Base-by-base conservation (phyloP, 2,888 invertebrate species). In the Dromius quadrimaculatus region DNA sequence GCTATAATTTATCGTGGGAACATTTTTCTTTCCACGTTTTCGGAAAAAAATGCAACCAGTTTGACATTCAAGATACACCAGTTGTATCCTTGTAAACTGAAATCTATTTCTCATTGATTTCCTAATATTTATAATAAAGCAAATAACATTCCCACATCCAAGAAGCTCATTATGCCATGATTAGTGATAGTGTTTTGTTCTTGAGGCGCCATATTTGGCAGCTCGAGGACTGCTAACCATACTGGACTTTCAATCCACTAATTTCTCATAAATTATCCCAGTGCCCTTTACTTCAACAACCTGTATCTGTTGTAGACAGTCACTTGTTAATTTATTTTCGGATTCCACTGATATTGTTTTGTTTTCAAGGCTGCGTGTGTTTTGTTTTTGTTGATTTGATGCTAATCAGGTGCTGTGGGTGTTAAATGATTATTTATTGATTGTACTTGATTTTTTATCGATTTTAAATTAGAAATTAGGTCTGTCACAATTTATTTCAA, bases 241-340 rank as follows among this genome's bases (percentile, higher is more conserved):
- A 41, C 41, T 41, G 11, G 41, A 41, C 41, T 41, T 41, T 41
- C 41, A 41, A 41, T 41, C 41, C n/a, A 4, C 41, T 41, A 41
- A 41, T 41, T n/a, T n/a, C 15, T 15, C 5, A 41, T 41, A 41
- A 11, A 11, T 41, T 41, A 41, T 1, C 15, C 6, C 8, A 8
- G 41, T 41, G 41, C 41, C 15, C 11, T 41, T 41, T 41, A 2
- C 13, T 15, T 41, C 41, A 4, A 15, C 41, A 41, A 41, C 41
- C 41, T 41, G 41, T 15, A 15, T 2, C 41, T 8, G n/a, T n/a
- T 41, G 0, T 2, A 2, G 15, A 15, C 13, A 15, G 28, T n/a
- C 28, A 28, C 8, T 28, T 28, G 28, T 28, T 41, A 15, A 41
- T 41, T 41, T 41, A 15, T 41, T 3, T 6, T 41, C 41, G 3